Conservation (phyloP, 1,140 invertebrate genomes). For the Pseudomyrmex sp. region DNA sequence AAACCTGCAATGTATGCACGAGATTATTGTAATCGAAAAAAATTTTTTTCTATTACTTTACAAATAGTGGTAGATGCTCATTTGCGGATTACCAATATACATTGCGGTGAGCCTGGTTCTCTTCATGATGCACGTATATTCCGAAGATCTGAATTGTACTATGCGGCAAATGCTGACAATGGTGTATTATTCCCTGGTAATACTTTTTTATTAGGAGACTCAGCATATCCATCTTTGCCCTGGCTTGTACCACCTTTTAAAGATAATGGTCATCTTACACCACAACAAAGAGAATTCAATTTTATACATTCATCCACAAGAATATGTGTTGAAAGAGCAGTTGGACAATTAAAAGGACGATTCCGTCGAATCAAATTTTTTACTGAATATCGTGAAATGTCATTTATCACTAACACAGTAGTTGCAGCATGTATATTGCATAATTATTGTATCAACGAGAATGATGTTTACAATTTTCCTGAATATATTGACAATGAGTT, state of each 20-base stretch:
- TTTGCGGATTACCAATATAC: not conserved
- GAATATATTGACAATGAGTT: not conserved
- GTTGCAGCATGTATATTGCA: too few relatives aligned
- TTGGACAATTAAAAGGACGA: not conserved
- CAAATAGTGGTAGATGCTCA: not conserved
- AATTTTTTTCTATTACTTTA: not conserved
- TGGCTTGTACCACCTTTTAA: slow-evolving; percentile 5
- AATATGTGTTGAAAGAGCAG: not conserved
- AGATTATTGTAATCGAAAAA: slow-evolving; percentile 8
- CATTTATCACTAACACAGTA: too few relatives aligned
- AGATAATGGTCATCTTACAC: not conserved
- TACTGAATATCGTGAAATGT: not conserved
- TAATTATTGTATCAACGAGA: too few relatives aligned
- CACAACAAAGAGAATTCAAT: not conserved
- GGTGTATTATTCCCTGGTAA: not conserved
- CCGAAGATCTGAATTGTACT: not conserved
- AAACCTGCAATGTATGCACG: not conserved
- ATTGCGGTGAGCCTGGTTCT: slow-evolving; percentile 1
- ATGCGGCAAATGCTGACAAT: not conserved
- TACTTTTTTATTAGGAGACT: slow-evolving; percentile 4
- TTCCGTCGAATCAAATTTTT: slow-evolving; percentile 16
- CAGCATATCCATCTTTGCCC: not conserved
- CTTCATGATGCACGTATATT: slow-evolving; percentile 1
- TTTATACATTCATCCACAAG: not conserved
- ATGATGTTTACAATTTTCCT: too few relatives aligned